Evolutionary conservation across 2,888 invertebrate species (phyloP), one percentile per base, ranked within the genome.

Genomic region (Gerosis bhagava): DNA sequence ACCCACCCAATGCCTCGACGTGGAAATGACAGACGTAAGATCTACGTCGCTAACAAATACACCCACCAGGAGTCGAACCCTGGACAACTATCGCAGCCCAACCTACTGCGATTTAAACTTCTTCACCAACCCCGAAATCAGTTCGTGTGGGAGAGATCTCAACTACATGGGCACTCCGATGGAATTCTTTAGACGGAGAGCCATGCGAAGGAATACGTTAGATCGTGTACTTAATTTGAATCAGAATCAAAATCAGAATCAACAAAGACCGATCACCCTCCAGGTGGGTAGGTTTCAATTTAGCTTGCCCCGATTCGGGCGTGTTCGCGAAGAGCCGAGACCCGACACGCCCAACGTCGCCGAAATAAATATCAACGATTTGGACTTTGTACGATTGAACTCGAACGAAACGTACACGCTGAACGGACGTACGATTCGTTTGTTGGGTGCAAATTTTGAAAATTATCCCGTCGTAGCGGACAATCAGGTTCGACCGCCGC

Each of bases 271-370:
- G 0, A 46, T 84, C 0, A 83, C 87, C 0, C 53, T 87, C 0
- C 87, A 86, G 19, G 55, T 88, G 1, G 87, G 84, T 1, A 55
- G 84, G 6, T 83, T 87, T 50, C 84, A 84, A 7, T 53, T 86
- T 0, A 75, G 71, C 1, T 67, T 86, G 7, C 83, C 84, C 0
- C 53, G 81, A 3, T 70, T 83, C 36, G 72, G 77, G 0, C 54
- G 83, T 0, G n/a, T n/a, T n/a, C 42, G 59, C 6, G 54, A 17
- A 40, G 58, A 15, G 10, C 55, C 4, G 0, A 50, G 87, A 0
- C 86, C 88, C 0, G 87, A 81, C 54, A 87, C 87, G 0, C 88
- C 88, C 0, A 76, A 80, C 40, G 82, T 86, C 0, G 77, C 80
- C 0, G 86, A 83, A 31, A 67, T 81, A 0, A 74, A 77, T 36